phyloP scores from a whole-genome alignment of 2,888 invertebrate species.

The Caenorhabditis afra region DNA sequence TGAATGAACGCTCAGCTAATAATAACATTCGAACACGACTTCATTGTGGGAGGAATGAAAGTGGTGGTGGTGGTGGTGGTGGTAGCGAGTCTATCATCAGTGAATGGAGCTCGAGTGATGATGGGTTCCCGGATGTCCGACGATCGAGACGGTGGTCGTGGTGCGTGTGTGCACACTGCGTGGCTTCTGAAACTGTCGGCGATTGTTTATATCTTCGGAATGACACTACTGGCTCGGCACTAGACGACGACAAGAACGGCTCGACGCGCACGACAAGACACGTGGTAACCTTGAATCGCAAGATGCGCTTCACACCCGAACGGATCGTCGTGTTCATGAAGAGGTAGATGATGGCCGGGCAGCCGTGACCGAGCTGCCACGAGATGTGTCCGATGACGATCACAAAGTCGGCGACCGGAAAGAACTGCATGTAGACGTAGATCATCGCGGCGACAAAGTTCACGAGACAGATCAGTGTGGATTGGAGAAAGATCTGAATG shows the following conservation, averaged over 20 bases:
- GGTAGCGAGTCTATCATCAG: too few relatives aligned
- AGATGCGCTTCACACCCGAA: constrained; percentile 40
- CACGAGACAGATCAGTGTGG: constrained; percentile 61
- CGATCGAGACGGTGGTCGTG: constrained; percentile 27
- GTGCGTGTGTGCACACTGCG: constrained; percentile 2
- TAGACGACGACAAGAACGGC: too few relatives aligned
- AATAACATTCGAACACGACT: neutral
- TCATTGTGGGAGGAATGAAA: neutral
- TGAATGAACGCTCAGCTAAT: neutral
- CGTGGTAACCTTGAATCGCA: constrained; percentile 34
- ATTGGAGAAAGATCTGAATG: constrained; percentile 63
- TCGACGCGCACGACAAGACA: too few relatives aligned
- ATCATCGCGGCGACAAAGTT: constrained; percentile 65
- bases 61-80: too few relatives aligned
- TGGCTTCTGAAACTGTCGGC: constrained; percentile 15
- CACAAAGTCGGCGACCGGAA: constrained; percentile 59
- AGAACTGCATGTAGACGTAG: constrained; percentile 71
- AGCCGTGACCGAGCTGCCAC: constrained; percentile 69
- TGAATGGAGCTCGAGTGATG: constrained; percentile 50
- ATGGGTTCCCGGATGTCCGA: constrained; percentile 20
- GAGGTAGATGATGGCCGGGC: constrained; percentile 65
- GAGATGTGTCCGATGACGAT: constrained; percentile 68
- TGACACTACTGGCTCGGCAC: too few relatives aligned
- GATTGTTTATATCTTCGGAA: too few relatives aligned
- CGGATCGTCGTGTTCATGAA: constrained; percentile 65